phyloP scores from a whole-genome alignment of 2,888 invertebrate genomes.

The Poecilus cupreus region DNA sequence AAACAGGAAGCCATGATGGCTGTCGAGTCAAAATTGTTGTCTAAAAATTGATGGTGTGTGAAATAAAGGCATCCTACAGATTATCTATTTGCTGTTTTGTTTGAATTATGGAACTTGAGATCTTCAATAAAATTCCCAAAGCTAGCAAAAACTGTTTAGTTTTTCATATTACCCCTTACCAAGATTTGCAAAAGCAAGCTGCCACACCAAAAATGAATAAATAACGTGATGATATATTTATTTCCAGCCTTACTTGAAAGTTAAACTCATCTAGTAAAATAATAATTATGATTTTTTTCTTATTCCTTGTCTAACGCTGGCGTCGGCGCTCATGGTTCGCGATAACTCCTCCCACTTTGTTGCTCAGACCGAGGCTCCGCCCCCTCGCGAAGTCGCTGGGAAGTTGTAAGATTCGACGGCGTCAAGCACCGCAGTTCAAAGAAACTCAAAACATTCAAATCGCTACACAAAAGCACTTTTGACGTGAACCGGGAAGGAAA shows the following conservation, averaged over 20 bases:
- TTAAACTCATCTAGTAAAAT: not conserved
- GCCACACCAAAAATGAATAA: not conserved
- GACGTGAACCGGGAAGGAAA: not conserved
- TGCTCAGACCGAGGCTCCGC: not conserved
- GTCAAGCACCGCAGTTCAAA: slow-evolving; percentile 6
- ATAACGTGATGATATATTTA: no score
- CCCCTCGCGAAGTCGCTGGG: not conserved
- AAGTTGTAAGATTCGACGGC: slow-evolving; percentile 14
- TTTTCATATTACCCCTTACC: no score
- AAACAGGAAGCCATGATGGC: no score
- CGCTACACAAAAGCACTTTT: slow-evolving; percentile 38
- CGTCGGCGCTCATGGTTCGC: not conserved
- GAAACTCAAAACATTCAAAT: slow-evolving; percentile 36
- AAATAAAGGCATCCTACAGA: no score
- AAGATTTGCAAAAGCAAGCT: not conserved
- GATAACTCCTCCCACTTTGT: not conserved
- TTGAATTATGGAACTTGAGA: no score
- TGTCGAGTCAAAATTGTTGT: no score
- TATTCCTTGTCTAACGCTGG: no score
- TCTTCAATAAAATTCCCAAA: no score
- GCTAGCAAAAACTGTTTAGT: no score
- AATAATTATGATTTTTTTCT: not conserved
- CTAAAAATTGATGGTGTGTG: no score
- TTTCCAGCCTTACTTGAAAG: not conserved
- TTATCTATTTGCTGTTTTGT: no score